Evolutionary conservation across 2,113 vertebrate species (phyloP), one percentile per base, ranked within the genome.

Genomic region (Alligator mississippiensis): DNA sequence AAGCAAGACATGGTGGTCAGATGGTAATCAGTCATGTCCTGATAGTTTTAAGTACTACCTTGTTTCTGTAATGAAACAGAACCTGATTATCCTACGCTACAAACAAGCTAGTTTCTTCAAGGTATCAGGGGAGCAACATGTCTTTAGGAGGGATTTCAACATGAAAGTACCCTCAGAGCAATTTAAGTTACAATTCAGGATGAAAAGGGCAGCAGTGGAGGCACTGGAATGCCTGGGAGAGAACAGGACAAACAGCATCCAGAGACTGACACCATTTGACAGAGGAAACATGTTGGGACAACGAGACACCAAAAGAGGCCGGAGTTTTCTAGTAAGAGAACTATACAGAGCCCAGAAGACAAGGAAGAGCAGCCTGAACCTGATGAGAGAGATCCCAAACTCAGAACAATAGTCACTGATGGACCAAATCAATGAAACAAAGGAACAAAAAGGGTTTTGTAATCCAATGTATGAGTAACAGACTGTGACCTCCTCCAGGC

Each of bases 361-460:
- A 83, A n/a, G 17, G 34, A 89, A 68, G 78, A 81, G 47, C 81
- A 92, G 85, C 77, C 83, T 77, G 55, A 87, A 19, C 77, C 70
- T 75, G 61, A 75, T 0, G 0, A 87, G 22, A 87, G 22, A 47
- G 30, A 34, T 74, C 47, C 21, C 22, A 74, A 74, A 19, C 30
- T 47, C 18, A 34, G 19, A 72, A 12, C 22, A 34, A 72, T 22
- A 34, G 68, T 38, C 30, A 38, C 24, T 74, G 21, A 68, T 30
- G 64, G 28, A 28, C 28, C 63, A 66, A 14, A n/a, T 11, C 30
- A n/a, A 68, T 68, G 64, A 19, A 9, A 68, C 21, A 47, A 72
- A 72, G 10, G 70, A 38, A 72, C 30, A 38, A 38, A 72, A 72
- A 22, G 70, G 30, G 22, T 13, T 22, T 74, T n/a, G 68, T 72